Evolutionary conservation across 1,140 invertebrate genomes (phyloP), one percentile per base, ranked within the genome.

Genomic region (Drosophila auraria): DNA sequence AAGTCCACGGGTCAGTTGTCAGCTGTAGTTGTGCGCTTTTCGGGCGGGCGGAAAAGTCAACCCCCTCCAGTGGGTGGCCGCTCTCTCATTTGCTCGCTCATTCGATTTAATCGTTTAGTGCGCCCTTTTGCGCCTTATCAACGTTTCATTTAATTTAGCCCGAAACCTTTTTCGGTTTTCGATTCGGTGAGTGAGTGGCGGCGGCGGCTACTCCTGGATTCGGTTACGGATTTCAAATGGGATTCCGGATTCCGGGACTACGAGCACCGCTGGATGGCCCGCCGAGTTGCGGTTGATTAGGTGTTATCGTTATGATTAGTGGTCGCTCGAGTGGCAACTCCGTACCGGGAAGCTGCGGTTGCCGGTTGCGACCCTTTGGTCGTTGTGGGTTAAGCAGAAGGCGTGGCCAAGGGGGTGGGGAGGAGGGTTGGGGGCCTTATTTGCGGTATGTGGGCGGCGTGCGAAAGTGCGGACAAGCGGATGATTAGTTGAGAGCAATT

Each of bases 71-170:
- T 36, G 20, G 76, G 76, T 17, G 40, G 45, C 59, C 59, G 74
- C 63, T 75, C 64, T 84, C 84, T 89, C 84, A 90, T 89, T 89
- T 89, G 84, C 61, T 78, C 84, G 81, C 81, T 89, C 84, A 89
- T 83, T 90, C 84, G 78, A 89, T 89, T 89, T 89, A 90, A 89
- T 84, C 84, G 84, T 84, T 89, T 89, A 89, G 84, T 90, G 84
- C 70, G 86, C 84, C 84, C 84, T 87, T 87, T 87, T 87, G 84
- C 82, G 86, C 86, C 84, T 89, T 87, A 87, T 87, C 86, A 89
- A 89, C 86, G 78, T 89, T 89, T 89, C 84, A 90, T 89, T 89
- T 89, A 84, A 89, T 89, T 89, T 90, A 54, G 60, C 76, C 83
- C 51, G 42, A 72, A 87, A 87, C 71, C 65, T 83, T 80, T 80